Evolutionary conservation across 2,113 vertebrate species (phyloP).

Genomic region (Chiloscyllium plagiosum): DNA sequence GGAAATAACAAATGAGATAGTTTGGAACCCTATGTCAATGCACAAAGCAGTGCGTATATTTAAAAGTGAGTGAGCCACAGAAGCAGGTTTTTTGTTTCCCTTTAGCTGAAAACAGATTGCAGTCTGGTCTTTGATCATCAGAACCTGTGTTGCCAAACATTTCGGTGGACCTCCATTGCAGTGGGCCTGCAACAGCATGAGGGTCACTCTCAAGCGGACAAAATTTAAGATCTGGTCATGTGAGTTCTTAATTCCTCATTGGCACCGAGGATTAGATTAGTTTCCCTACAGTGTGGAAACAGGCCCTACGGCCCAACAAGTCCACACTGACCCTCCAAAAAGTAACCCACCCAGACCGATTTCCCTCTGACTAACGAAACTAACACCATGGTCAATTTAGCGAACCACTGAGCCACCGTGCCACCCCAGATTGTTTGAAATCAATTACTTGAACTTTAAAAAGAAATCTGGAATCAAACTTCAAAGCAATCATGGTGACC

Average conservation of each 20-base stretch:
- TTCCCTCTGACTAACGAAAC: too few species aligned
- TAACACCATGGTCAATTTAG: too few species aligned
- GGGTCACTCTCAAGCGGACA: too few species aligned
- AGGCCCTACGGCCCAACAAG: too few species aligned
- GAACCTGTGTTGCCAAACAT: not conserved
- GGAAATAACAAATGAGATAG: not conserved
- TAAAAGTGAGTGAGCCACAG: not conserved
- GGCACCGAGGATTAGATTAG: too few species aligned
- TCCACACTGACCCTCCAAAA: too few species aligned
- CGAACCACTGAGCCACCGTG: too few species aligned
- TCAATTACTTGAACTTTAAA: not conserved
- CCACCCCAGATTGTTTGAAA: not conserved
- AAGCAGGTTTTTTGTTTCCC: not conserved
- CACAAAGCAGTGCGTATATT: not conserved
- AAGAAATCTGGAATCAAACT: not conserved
- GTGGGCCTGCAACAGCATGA: not conserved
- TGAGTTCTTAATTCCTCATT: not conserved
- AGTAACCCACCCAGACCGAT: too few species aligned
- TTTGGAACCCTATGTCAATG: not conserved
- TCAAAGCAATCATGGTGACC: not conserved
- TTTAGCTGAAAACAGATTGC: not conserved
- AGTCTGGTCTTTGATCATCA: not conserved
- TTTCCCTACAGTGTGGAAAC: too few species aligned
- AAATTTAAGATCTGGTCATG: not conserved
- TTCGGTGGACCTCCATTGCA: not conserved